These are phyloP conservation scores for Drosophila mettleri DNA, from an alignment of 2,888 invertebrate genomes.

Conservation along the genomic window DNA sequence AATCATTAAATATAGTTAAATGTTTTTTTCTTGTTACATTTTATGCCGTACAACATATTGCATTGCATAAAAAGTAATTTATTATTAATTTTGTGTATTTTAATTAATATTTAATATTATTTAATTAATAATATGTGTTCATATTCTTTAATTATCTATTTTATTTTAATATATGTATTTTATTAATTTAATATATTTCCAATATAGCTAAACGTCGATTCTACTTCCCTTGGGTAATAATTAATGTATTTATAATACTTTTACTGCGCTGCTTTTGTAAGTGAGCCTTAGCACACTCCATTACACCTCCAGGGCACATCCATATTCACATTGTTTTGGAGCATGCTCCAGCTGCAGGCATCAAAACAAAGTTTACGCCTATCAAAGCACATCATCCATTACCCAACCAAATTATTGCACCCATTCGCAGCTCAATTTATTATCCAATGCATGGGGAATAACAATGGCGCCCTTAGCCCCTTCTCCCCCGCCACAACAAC, in stretches of 20 bases:
- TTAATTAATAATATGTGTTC: too few species aligned
- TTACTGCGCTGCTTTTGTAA: too few species aligned
- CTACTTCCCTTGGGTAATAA: neutral
- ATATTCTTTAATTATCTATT: neutral
- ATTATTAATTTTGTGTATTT: neutral
- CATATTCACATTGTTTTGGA: constrained; percentile 2
- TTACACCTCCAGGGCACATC: constrained; percentile 4
- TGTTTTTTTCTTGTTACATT: too few species aligned
- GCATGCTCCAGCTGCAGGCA: neutral
- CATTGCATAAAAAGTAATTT: too few species aligned
- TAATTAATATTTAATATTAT: too few species aligned
- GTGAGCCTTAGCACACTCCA: neutral
- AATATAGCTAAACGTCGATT: neutral
- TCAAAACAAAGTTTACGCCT: constrained; percentile 11
- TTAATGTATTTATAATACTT: neutral
- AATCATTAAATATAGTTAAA: too few species aligned
- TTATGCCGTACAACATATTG: too few species aligned
- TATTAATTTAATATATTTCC: neutral
- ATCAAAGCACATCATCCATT: constrained; percentile 32
- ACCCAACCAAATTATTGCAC: constrained; percentile 29
- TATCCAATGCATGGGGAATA: constrained; percentile 15
- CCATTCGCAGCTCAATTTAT: constrained; percentile 41
- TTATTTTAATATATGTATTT: neutral
- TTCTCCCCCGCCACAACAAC: neutral
- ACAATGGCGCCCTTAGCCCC: neutral